A percentile compares a stretch with the other conserved stretches of the same genome.
Evolutionary conservation across 2,797 vertebrate genomes (phyloP).

Genomic region (Borostomias antarcticus): DNA sequence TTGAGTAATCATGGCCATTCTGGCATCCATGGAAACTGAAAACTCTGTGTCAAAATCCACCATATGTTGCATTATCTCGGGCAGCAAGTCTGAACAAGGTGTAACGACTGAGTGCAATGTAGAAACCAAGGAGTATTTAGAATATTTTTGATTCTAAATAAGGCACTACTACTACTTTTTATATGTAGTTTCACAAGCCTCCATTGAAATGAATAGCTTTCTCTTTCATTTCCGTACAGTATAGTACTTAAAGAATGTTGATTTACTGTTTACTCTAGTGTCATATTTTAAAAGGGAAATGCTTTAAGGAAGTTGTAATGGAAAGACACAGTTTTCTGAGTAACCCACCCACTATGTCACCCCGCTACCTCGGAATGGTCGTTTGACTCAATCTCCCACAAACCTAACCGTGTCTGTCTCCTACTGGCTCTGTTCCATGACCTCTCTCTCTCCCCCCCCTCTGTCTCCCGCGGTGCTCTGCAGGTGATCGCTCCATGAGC

Average conservation of each 20-base stretch:
- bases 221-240: too few species aligned
- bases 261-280: too few species aligned
- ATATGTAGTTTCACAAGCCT: too few species aligned
- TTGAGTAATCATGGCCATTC: constrained; percentile 17
- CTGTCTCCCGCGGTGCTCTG: constrained; percentile 16
- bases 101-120: background rate
- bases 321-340: background rate
- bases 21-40: background rate
- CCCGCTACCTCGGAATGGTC: background rate
- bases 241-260: too few species aligned
- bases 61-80: constrained; percentile 37
- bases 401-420: background rate
- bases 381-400: background rate
- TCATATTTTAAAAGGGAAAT: too few species aligned
- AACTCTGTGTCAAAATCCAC: background rate
- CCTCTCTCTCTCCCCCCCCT: too few species aligned
- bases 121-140: too few species aligned
- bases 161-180: too few species aligned
- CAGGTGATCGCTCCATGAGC: constrained; percentile 93
- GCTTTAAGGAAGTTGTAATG: background rate
- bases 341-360: background rate
- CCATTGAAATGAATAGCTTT: too few species aligned
- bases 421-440: background rate
- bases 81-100: background rate
- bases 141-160: too few species aligned